A percentile compares a stretch with the other conserved stretches of the same genome.
Evolutionary conservation across 2,797 vertebrate species (phyloP).

Genomic region (Nannoperca obscura): DNA sequence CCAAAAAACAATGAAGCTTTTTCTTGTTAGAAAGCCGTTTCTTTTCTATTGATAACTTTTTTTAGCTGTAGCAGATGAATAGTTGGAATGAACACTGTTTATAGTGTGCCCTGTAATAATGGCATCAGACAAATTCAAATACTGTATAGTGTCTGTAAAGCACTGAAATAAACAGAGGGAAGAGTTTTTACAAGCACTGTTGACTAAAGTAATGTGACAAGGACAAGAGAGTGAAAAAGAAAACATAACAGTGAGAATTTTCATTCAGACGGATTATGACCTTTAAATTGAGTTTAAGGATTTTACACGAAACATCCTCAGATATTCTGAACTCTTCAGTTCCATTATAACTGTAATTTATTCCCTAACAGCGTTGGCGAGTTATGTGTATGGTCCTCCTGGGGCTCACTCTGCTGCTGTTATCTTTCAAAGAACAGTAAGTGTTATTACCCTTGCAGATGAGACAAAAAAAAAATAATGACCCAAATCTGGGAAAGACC

Average conservation of each 20-base stretch:
- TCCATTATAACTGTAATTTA: slow-evolving; percentile 43
- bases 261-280: slow-evolving; percentile 24
- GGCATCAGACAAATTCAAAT: slow-evolving; percentile 41
- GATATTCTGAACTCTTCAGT: slow-evolving; percentile 23
- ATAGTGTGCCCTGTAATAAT: slow-evolving; percentile 24
- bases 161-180: slow-evolving; percentile 22
- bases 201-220: slow-evolving; percentile 24
- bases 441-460: slow-evolving; percentile 56
- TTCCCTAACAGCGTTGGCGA: slow-evolving; percentile 13
- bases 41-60: slow-evolving; percentile 14
- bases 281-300: slow-evolving; percentile 45
- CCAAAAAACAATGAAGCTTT: slow-evolving; percentile 30
- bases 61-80: slow-evolving; percentile 23
- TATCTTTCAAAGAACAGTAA: slow-evolving; percentile 58
- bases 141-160: slow-evolving; percentile 15
- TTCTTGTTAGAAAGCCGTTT: slow-evolving; percentile 16
- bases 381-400: slow-evolving; percentile 28
- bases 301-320: slow-evolving; percentile 39
- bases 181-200: slow-evolving; percentile 9
- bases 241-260: slow-evolving; percentile 23
- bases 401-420: slow-evolving; percentile 41
- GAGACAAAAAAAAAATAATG: slow-evolving; percentile 49
- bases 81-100: background rate
- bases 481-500: slow-evolving; percentile 55
- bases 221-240: slow-evolving; percentile 27